These are phyloP conservation scores for Papilio elwesi DNA, from an alignment of 2,888 invertebrate genomes.

Conservation along the genomic window DNA sequence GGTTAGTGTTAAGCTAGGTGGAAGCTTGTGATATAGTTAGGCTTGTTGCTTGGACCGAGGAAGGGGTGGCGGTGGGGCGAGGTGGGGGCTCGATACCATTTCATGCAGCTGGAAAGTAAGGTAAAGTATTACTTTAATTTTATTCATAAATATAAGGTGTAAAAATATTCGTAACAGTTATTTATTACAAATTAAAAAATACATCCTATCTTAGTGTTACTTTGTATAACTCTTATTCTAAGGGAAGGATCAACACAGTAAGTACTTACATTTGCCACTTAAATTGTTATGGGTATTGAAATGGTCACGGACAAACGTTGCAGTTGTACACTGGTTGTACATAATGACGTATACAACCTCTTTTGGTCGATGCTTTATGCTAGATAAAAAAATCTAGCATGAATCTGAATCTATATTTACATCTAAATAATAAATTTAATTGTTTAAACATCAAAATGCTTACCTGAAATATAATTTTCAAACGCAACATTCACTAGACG, in stretches of 20 bases:
- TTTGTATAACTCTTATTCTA: too few species aligned
- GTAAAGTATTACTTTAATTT: slow-evolving; percentile 46
- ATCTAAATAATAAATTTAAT: too few species aligned
- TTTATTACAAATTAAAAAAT: neutral
- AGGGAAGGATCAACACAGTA: too few species aligned
- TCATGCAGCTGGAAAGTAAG: slow-evolving; percentile 52
- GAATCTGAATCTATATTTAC: too few species aligned
- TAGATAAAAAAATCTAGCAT: too few species aligned
- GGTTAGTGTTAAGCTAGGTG: slow-evolving; percentile 81
- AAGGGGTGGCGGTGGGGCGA: slow-evolving; percentile 56
- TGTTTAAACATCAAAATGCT: neutral
- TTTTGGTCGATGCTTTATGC: too few species aligned
- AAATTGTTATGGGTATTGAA: too few species aligned
- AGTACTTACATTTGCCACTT: too few species aligned
- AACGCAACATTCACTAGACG: slow-evolving; percentile 8
- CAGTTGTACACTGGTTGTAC: too few species aligned
- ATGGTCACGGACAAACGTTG: too few species aligned
- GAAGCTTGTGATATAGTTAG: slow-evolving; percentile 82
- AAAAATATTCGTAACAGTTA: neutral
- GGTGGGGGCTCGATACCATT: slow-evolving; percentile 49
- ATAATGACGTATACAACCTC: too few species aligned
- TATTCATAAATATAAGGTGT: neutral
- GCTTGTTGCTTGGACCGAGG: slow-evolving; percentile 61
- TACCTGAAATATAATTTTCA: neutral
- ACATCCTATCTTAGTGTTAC: too few species aligned